Evolutionary conservation across 2,797 vertebrate genomes (phyloP).

Genomic region (Amblyraja radiata): DNA sequence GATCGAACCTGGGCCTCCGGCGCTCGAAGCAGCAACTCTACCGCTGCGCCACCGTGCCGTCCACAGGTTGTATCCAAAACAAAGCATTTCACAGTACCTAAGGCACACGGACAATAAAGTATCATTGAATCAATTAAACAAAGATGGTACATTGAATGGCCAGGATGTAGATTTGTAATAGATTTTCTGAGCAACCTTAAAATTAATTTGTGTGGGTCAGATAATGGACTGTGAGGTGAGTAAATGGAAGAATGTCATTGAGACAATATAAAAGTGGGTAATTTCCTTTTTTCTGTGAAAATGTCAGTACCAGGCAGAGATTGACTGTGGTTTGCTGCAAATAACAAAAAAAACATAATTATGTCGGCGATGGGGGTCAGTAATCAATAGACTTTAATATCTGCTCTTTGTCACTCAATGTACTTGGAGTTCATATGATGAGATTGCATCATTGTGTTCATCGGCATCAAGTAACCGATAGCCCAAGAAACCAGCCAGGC

Average conservation of each 20-base stretch:
- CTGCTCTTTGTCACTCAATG: conserved; percentile 83
- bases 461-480: conserved; percentile 68
- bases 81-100: too few species aligned
- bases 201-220: conserved; percentile 20
- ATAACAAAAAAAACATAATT: conserved; percentile 96
- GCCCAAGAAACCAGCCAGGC: conserved; percentile 87
- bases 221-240: neutral
- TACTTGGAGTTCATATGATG: conserved; percentile 63
- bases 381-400: conserved; percentile 91
- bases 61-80: too few species aligned
- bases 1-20: too few species aligned
- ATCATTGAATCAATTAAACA: too few species aligned
- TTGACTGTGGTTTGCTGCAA: conserved; percentile 47
- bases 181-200: neutral
- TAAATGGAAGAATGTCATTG: neutral
- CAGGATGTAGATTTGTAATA: neutral
- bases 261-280: neutral
- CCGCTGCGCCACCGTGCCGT: too few species aligned
- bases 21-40: too few species aligned
- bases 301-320: conserved; percentile 14
- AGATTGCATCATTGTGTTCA: conserved; percentile 80
- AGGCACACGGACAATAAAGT: too few species aligned
- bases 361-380: conserved; percentile 75
- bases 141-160: neutral
- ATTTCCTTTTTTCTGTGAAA: conserved; percentile 30